These are phyloP conservation scores for Drosophila leontia DNA, from an alignment of 1,140 invertebrate species.

Conservation along the genomic window DNA sequence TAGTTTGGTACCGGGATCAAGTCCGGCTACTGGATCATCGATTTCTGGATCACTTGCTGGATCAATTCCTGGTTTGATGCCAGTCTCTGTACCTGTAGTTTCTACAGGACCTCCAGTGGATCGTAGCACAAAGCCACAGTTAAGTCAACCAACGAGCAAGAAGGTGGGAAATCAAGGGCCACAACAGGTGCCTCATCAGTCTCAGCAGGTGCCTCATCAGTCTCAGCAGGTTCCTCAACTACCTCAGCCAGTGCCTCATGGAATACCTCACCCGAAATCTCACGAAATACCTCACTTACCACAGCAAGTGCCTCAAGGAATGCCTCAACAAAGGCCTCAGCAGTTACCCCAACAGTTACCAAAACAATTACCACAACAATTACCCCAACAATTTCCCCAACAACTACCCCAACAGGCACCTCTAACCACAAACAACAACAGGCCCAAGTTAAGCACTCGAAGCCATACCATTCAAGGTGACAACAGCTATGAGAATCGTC, in stretches of 20 bases:
- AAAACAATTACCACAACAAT: neutral
- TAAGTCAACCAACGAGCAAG: slow-evolving; percentile 2
- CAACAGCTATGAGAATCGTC: slow-evolving; percentile 30
- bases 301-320: neutral
- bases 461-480: slow-evolving; percentile 61
- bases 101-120: slow-evolving; percentile 41
- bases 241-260: neutral
- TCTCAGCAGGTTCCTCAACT: neutral
- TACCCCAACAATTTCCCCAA: neutral
- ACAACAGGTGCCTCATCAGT: neutral
- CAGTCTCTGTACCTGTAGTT: neutral
- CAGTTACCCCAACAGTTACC: neutral
- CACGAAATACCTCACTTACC: neutral
- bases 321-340: neutral
- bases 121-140: slow-evolving; percentile 55
- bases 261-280: neutral
- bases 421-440: neutral
- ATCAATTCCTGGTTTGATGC: neutral
- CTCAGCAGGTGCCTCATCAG: neutral
- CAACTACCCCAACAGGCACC: neutral
- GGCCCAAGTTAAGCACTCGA: slow-evolving; percentile 47
- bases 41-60: neutral
- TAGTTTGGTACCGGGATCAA: too few species aligned
- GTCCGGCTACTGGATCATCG: neutral
- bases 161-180: slow-evolving; percentile 1